Percentiles rank a stretch among this genome's conserved stretches.
Evolutionary conservation across 2,888 invertebrate species (phyloP).

Genomic region (Alsophila aescularia): DNA sequence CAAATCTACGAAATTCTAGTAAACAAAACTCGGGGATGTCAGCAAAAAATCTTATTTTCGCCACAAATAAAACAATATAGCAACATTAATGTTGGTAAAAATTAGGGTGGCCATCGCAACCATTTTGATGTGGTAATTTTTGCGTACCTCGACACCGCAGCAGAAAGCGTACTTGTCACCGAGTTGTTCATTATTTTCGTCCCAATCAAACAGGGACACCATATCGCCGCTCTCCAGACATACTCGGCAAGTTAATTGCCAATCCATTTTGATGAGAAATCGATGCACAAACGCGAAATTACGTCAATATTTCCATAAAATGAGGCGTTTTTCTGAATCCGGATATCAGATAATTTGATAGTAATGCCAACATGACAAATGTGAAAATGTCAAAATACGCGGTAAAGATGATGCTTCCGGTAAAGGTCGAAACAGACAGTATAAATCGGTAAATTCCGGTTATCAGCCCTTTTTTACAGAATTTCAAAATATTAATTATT

Average conservation of each 20-base stretch:
- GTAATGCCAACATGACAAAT: conserved; percentile 57
- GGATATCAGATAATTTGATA: conserved; percentile 56
- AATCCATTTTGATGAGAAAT: conserved; percentile 70
- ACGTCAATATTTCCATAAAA: conserved; percentile 50
- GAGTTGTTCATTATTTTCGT: conserved; percentile 83
- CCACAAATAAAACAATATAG: conserved; percentile 74
- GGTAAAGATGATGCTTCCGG: conserved; percentile 44
- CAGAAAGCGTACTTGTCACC: conserved; percentile 79
- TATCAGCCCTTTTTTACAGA: background rate
- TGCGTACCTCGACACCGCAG: conserved; percentile 79
- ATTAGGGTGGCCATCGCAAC: conserved; percentile 84
- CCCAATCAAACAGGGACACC: conserved; percentile 83
- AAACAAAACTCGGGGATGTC: conserved; percentile 68
- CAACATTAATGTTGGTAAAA: conserved; percentile 80
- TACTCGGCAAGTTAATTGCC: conserved; percentile 82
- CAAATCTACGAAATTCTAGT: conserved; percentile 38
- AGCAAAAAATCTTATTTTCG: conserved; percentile 69
- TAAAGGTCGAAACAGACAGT: background rate
- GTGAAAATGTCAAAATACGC: conserved; percentile 26
- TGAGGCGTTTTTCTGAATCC: conserved; percentile 55
- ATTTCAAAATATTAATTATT: no score
- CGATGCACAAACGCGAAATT: conserved; percentile 38
- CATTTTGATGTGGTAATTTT: conserved; percentile 80
- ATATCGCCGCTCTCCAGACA: conserved; percentile 80
- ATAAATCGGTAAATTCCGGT: conserved; percentile 8